A percentile compares a stretch with the other conserved stretches of the same genome.
phyloP scores from a whole-genome alignment of 2,888 invertebrate genomes.

The Argyra leucocephala region DNA sequence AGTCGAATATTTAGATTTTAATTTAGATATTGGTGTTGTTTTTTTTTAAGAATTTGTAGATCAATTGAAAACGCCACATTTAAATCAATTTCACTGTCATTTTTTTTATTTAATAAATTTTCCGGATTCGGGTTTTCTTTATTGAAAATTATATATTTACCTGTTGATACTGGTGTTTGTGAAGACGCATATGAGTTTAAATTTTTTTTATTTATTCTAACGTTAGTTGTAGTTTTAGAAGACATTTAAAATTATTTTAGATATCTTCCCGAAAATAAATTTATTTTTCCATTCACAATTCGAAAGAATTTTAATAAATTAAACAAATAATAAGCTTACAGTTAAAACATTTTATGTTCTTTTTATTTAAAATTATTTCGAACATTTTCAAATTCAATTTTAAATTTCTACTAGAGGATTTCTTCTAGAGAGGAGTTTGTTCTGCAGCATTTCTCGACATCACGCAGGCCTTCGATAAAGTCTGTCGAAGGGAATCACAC shows the following conservation, averaged over 20 bases:
- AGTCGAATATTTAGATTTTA: conserved; percentile 28
- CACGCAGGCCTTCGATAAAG: no score
- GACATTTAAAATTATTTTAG: background rate
- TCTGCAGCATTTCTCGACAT: no score
- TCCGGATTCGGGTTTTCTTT: conserved; percentile 18
- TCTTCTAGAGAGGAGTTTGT: no score
- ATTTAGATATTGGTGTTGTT: conserved; percentile 22
- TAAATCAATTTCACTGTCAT: conserved; percentile 18
- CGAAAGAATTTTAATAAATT: no score
- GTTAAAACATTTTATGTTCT: no score
- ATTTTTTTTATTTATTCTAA: background rate
- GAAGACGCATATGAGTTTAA: background rate
- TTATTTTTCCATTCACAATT: no score
- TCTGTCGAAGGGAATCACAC: no score
- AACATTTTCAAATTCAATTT: no score
- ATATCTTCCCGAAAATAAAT: no score
- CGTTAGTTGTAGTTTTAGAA: background rate
- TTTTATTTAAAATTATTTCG: no score
- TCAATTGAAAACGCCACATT: conserved; percentile 22
- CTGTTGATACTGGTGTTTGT: conserved; percentile 21
- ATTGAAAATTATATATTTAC: conserved; percentile 19
- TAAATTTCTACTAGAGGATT: no score
- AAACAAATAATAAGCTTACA: no score
- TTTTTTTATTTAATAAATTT: conserved; percentile 16
- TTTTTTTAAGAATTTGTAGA: conserved; percentile 18